Conservation (phyloP, 2,888 invertebrate species). For the Phasia obesa region DNA sequence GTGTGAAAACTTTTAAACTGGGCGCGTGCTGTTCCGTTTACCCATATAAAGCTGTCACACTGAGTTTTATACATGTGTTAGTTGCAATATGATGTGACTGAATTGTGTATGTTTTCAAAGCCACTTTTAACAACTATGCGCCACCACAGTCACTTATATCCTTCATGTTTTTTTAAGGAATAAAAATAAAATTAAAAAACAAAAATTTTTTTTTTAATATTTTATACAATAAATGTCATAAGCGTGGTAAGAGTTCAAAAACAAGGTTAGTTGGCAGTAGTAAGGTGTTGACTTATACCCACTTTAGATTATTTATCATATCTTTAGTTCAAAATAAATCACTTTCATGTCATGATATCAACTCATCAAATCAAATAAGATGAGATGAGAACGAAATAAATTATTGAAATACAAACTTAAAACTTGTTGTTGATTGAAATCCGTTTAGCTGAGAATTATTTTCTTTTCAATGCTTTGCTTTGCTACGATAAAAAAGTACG, state of each 20-base stretch:
- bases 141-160: conserved; percentile 20
- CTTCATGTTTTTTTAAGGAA: conserved; percentile 17
- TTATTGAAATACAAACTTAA: conserved; percentile 51
- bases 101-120: conserved; percentile 46
- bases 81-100: conserved; percentile 55
- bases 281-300: conserved; percentile 43
- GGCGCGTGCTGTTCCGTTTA: conserved; percentile 46
- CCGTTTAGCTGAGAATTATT: conserved; percentile 45
- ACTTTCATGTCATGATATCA: conserved; percentile 52
- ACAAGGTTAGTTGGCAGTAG: not conserved
- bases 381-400: conserved; percentile 42
- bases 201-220: conserved; percentile 7
- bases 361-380: conserved; percentile 51
- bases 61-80: conserved; percentile 59
- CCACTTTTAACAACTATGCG: conserved; percentile 6
- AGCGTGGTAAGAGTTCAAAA: conserved; percentile 33
- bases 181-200: conserved; percentile 7
- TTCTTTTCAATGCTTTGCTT: not conserved
- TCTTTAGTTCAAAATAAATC: conserved; percentile 47
- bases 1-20: conserved; percentile 35
- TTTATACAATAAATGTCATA: conserved; percentile 29
- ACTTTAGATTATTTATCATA: conserved; percentile 47
- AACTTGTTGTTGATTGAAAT: conserved; percentile 58
- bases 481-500: not conserved
- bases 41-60: conserved; percentile 35